phyloP scores from a whole-genome alignment of 2,888 invertebrate genomes.

The Microctonus brassicae region DNA sequence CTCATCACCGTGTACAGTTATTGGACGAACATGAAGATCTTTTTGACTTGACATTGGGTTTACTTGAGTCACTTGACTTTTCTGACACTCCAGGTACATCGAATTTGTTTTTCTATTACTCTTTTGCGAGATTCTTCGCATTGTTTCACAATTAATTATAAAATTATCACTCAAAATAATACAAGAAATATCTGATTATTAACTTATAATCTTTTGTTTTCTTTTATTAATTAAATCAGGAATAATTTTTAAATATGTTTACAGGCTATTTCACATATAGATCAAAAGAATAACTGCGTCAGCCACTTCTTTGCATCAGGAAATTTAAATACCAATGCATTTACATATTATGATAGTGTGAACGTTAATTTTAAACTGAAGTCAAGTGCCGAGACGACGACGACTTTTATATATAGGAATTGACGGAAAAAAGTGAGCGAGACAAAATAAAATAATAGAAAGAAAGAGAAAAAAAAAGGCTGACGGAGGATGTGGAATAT shows the following conservation, averaged over 20 bases:
- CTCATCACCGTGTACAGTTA: slow-evolving; percentile 37
- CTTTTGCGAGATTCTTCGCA: slow-evolving; percentile 18
- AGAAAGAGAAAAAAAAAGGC: neutral
- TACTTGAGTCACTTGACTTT: slow-evolving; percentile 1
- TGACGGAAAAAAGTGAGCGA: neutral
- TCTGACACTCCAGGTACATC: slow-evolving; percentile 3
- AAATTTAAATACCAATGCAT: neutral
- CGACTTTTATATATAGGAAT: neutral
- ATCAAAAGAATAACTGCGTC: neutral
- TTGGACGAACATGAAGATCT: slow-evolving; percentile 17
- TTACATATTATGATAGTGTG: neutral
- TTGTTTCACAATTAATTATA: neutral
- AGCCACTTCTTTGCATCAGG: slow-evolving; percentile 4
- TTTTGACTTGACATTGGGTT: slow-evolving; percentile 8
- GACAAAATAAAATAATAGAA: slow-evolving; percentile 1
- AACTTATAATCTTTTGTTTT: too few species aligned
- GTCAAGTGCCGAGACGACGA: slow-evolving; percentile 8
- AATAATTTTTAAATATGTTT: neutral
- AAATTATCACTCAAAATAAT: neutral
- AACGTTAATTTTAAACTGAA: slow-evolving; percentile 33
- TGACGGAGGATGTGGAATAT: slow-evolving; percentile 29
- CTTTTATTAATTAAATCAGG: neutral
- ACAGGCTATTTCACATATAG: neutral
- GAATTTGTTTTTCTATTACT: slow-evolving; percentile 6
- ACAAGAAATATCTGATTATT: neutral